Conservation (phyloP, 2,888 invertebrate species). For the Lissocephala sabroskyi region DNA sequence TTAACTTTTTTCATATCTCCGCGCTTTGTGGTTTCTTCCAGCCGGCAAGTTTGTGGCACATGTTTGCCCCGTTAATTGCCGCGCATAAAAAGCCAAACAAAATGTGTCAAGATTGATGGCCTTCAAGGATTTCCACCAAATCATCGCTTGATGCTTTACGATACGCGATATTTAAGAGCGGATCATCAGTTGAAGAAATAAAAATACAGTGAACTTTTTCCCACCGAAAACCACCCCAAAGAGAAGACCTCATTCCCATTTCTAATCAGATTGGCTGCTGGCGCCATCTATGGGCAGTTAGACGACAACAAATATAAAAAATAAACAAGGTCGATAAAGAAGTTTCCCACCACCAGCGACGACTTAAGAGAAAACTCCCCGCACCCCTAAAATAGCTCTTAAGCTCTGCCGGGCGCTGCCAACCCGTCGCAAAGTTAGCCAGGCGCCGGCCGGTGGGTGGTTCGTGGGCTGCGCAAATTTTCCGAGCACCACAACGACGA, state of each 20-base stretch:
- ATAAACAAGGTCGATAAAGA: conserved; percentile 45
- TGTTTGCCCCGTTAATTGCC: conserved; percentile 36
- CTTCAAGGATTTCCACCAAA: conserved; percentile 27
- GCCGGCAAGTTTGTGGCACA: conserved; percentile 38
- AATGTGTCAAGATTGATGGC: conserved; percentile 7
- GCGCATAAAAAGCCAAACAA: conserved; percentile 8
- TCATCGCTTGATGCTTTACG: no score
- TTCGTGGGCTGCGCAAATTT: background rate
- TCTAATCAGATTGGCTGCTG: conserved; percentile 5
- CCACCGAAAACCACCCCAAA: conserved; percentile 4
- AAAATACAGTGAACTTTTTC: background rate
- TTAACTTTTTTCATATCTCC: conserved; percentile 53
- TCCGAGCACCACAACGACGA: conserved; percentile 24
- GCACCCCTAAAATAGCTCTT: conserved; percentile 26
- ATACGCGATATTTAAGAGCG: no score
- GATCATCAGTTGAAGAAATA: no score
- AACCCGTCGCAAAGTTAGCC: conserved; percentile 26
- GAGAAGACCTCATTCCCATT: background rate
- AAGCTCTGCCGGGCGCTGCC: conserved; percentile 29
- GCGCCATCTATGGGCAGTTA: conserved; percentile 51
- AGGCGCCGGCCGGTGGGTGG: no score
- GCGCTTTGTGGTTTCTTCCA: no score
- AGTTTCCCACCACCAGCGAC: conserved; percentile 47
- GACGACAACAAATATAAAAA: conserved; percentile 16
- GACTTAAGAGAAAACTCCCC: conserved; percentile 50